These are phyloP conservation scores for Prosopocoilus inquinatus DNA, from an alignment of 2,888 invertebrate genomes.

Conservation along the genomic window DNA sequence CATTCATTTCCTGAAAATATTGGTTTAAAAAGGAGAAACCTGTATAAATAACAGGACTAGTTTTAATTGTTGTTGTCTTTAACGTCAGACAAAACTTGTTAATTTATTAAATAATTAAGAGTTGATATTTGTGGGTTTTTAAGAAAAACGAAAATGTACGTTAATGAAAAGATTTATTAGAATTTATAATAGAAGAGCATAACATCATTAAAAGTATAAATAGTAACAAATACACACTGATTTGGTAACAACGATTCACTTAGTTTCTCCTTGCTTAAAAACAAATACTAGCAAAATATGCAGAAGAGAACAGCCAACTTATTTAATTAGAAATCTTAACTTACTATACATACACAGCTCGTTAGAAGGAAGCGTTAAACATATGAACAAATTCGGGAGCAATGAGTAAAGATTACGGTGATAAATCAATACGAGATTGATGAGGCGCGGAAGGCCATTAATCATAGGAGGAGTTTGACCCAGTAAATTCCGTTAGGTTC, in stretches of 20 bases:
- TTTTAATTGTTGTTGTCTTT: too few relatives aligned
- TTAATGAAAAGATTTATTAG: slow-evolving; percentile 17
- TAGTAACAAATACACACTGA: slow-evolving; percentile 9
- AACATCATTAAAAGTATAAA: slow-evolving; percentile 17
- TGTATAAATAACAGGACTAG: too few relatives aligned
- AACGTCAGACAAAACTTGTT: too few relatives aligned
- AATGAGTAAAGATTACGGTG: slow-evolving; percentile 6
- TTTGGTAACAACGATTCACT: slow-evolving; percentile 4
- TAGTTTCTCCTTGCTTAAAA: not conserved
- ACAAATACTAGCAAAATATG: slow-evolving; percentile 8
- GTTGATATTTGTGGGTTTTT: not conserved
- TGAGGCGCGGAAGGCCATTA: slow-evolving; percentile 15
- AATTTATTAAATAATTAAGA: too few relatives aligned
- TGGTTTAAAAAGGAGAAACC: too few relatives aligned
- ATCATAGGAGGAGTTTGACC: slow-evolving; percentile 16
- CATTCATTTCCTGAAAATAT: too few relatives aligned
- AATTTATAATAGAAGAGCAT: slow-evolving; percentile 15
- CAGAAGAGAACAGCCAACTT: slow-evolving; percentile 2
- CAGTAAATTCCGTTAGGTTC: slow-evolving; percentile 10
- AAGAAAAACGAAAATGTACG: slow-evolving; percentile 1
- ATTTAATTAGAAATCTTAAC: slow-evolving; percentile 8
- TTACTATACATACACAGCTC: slow-evolving; percentile 8
- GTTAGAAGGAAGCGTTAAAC: not conserved
- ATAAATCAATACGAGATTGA: slow-evolving; percentile 17
- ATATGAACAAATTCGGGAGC: not conserved